Conservation (phyloP, 2,113 vertebrate genomes). For the Axis porcinus region DNA sequence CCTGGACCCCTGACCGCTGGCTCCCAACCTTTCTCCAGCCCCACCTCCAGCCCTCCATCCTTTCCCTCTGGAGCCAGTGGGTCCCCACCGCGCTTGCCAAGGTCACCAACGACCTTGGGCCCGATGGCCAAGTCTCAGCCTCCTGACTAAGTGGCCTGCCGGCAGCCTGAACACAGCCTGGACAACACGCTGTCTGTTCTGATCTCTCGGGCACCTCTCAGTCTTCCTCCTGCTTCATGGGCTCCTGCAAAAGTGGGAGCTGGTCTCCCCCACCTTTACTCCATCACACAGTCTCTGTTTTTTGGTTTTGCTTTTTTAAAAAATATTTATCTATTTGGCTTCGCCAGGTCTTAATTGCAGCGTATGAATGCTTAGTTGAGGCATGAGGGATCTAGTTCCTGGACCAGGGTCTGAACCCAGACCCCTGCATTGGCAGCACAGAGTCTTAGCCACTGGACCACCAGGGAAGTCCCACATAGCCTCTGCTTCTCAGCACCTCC, state of each 20-base stretch:
- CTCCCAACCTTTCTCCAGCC: background rate
- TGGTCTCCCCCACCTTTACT: background rate
- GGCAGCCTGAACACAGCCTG: background rate
- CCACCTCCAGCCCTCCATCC: background rate
- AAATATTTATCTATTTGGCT: background rate
- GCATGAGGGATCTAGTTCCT: background rate
- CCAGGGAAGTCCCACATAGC: background rate
- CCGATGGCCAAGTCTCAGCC: background rate
- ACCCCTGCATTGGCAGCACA: background rate
- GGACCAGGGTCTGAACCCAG: background rate
- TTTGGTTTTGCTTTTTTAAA: background rate
- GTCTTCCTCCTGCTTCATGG: background rate
- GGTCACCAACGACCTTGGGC: background rate
- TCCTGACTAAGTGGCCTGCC: fast-evolving
- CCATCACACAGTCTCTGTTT: background rate
- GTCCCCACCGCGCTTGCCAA: background rate
- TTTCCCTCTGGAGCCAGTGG: background rate
- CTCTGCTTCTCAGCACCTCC: background rate
- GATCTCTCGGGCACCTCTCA: no score
- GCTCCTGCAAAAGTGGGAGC: background rate
- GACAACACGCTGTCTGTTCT: background rate
- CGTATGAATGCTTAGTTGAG: background rate
- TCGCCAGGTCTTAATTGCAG: background rate
- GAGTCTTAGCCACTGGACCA: background rate
- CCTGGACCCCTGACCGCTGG: background rate